Conservation (phyloP, 2,797 vertebrate genomes). For the Mycteria americana region DNA sequence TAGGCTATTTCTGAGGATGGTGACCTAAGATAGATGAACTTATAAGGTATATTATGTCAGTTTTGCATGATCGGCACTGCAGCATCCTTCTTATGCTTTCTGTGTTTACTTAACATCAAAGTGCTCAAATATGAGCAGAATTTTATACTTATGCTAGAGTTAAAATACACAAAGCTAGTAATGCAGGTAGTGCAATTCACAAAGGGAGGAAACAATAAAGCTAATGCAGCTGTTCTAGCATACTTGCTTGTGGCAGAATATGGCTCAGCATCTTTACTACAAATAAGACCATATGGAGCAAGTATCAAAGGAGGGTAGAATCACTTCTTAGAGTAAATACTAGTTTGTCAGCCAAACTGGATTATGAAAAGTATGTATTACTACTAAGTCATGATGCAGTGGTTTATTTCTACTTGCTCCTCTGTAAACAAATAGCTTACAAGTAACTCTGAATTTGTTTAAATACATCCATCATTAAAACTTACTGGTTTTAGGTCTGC, state of each 20-base stretch:
- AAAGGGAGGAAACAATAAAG: background rate
- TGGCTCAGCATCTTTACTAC: background rate
- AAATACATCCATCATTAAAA: background rate
- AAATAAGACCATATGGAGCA: background rate
- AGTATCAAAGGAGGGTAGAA: background rate
- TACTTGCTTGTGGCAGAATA: background rate
- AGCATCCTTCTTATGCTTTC: background rate
- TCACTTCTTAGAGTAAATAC: background rate
- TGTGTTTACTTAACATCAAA: background rate
- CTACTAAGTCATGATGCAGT: rapidly evolving
- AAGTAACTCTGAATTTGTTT: background rate
- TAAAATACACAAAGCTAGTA: background rate
- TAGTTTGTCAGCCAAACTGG: background rate
- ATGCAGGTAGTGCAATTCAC: background rate
- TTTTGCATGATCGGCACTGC: background rate
- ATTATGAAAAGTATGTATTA: background rate
- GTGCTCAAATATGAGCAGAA: background rate
- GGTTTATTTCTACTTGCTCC: background rate
- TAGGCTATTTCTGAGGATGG: background rate
- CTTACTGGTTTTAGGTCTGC: constrained; percentile 55
- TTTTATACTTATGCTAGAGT: background rate
- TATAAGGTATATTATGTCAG: rapidly evolving
- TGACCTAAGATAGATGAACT: background rate
- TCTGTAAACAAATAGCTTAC: background rate
- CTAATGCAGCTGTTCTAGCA: background rate